Conservation (phyloP, 1,140 invertebrate genomes). For the Leucophenga varia region DNA sequence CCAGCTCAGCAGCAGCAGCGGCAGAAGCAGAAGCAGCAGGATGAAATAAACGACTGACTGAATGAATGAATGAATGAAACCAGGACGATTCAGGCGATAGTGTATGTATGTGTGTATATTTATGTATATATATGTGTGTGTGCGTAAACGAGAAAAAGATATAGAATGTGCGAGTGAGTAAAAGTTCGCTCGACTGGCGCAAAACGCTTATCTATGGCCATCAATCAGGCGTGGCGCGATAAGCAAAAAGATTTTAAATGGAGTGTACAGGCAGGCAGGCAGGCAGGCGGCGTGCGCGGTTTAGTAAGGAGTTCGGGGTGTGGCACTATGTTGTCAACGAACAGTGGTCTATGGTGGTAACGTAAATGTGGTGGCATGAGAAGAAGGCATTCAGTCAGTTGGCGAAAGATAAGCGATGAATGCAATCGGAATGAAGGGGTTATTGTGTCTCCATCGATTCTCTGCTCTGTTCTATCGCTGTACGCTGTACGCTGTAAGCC, state of each 20-base stretch:
- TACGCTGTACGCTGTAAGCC: no score
- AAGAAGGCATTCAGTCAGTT: no score
- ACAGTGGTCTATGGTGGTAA: background rate
- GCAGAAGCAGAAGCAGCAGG: slow-evolving; percentile 7
- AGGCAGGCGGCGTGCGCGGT: background rate
- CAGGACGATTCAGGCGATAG: no score
- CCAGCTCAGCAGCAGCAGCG: background rate
- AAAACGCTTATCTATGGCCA: slow-evolving; percentile 51
- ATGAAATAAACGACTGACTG: slow-evolving; percentile 19
- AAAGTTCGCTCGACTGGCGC: slow-evolving; percentile 2
- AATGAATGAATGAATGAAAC: no score
- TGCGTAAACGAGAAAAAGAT: no score
- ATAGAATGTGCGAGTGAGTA: background rate
- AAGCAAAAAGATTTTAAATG: slow-evolving; percentile 56
- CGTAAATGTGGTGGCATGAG: no score
- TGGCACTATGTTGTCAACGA: background rate
- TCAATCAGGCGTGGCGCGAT: slow-evolving; percentile 56
- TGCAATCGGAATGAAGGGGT: no score
- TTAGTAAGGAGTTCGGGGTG: background rate
- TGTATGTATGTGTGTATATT: no score
- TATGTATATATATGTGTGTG: no score
- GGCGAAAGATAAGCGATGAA: no score
- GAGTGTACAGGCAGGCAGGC: slow-evolving; percentile 30
- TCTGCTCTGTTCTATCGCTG: no score
- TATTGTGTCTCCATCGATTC: no score